phyloP scores from a whole-genome alignment of 2,888 invertebrate genomes.

The Darwinula stevensoni region DNA sequence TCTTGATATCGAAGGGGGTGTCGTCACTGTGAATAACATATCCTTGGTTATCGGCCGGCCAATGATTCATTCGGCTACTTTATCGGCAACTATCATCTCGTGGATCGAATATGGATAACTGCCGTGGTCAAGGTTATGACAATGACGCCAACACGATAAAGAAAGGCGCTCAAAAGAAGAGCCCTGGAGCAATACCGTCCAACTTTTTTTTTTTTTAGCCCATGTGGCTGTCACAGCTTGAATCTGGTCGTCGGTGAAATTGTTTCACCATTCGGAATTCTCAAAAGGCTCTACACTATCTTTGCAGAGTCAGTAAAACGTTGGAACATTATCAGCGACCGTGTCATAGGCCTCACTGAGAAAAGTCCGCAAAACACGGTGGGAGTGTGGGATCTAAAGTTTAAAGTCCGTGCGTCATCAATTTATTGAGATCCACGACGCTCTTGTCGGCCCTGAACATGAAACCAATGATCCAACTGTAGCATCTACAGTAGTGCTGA shows the following conservation, averaged over 20 bases:
- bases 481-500: not conserved
- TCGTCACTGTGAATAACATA: slow-evolving; percentile 4
- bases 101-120: slow-evolving; percentile 4
- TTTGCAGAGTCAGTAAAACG: not conserved
- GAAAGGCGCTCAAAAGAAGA: slow-evolving; percentile 6
- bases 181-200: slow-evolving; percentile 4
- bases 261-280: slow-evolving; percentile 4
- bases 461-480: not conserved
- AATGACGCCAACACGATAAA: slow-evolving; percentile 8
- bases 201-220: slow-evolving; percentile 6
- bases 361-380: not conserved
- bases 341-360: not conserved
- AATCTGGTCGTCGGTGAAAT: slow-evolving; percentile 1
- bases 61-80: not conserved
- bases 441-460: not conserved
- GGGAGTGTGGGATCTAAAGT: not conserved
- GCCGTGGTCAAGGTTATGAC: slow-evolving; percentile 7
- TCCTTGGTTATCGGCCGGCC: slow-evolving; percentile 4
- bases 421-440: not conserved
- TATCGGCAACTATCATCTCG: not conserved
- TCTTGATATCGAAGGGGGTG: slow-evolving; percentile 6
- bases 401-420: not conserved
- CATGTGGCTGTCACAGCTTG: slow-evolving; percentile 6
- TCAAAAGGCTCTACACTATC: not conserved
- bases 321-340: not conserved